Conservation (phyloP, 2,113 vertebrate species). For the Marmota monax region DNA sequence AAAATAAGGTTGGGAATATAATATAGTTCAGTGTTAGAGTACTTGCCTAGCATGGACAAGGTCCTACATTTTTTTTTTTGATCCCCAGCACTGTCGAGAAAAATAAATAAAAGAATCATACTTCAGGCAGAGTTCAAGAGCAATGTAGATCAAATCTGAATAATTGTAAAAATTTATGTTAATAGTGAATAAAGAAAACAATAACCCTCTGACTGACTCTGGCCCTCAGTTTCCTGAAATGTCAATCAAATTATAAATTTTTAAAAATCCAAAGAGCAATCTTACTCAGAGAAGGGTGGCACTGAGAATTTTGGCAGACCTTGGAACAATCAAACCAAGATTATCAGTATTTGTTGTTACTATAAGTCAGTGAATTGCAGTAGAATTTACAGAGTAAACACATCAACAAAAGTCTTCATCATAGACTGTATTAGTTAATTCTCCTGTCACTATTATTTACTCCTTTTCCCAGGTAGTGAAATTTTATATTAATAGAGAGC, state of each 20-base stretch:
- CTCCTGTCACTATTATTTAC: background rate
- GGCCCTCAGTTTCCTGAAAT: background rate
- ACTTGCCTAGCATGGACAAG: too few relatives aligned
- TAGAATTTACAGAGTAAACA: background rate
- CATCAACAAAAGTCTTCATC: background rate
- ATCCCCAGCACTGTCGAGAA: background rate
- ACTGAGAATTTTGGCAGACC: background rate
- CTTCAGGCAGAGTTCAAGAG: background rate
- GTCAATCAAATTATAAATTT: background rate
- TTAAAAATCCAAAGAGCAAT: background rate
- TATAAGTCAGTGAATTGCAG: background rate
- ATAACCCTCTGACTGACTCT: background rate
- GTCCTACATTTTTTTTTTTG: background rate
- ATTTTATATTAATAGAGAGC: background rate
- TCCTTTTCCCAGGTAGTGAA: background rate
- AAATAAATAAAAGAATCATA: background rate
- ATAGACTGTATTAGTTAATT: background rate
- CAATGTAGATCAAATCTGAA: background rate
- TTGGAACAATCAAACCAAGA: background rate
- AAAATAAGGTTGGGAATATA: background rate
- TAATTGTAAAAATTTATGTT: background rate
- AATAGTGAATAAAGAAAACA: background rate
- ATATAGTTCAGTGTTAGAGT: background rate
- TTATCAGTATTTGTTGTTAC: slow-evolving; percentile 2
- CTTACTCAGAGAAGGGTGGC: background rate